Evolutionary conservation across 2,888 invertebrate species (phyloP), one percentile per base, ranked within the genome.

Genomic region (Lithophane ornitopus): DNA sequence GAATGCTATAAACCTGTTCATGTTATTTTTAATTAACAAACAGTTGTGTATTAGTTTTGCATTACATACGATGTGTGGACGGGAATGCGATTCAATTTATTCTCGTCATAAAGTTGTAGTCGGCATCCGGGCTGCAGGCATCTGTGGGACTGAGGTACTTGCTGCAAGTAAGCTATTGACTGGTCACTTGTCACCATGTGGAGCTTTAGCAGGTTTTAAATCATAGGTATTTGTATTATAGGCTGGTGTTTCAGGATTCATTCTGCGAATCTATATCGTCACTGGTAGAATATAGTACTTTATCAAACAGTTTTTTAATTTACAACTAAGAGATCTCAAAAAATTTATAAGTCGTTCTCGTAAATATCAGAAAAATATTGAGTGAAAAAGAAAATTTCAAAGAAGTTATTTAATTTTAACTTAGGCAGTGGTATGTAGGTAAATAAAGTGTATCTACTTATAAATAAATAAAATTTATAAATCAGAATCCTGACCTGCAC

Each of bases 41-140:
- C 26, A 69, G 41, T 52, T 14, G 28, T 69, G 63, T 65, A 65
- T 61, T 71, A 41, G 44, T 59, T 71, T 65, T 68, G 63, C 61
- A 41, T 49, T 26, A 63, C 44, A 61, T 54, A 22, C 66, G 49
- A 69, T 46, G 63, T 63, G 28, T 76, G 61, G 34, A 49, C 39
- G 41, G 66, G 76, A 71, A 71, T 71, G 80, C 58, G 52, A 62
- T 66, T 59, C 81, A 76, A 84, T 84, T 82, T 80, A 82, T 84
- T 75, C 46, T 58, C 56, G 54, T 49, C 84, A 39, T 84, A 76
- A 71, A 76, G 58, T 59, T 69, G 70, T 68, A n/a, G 2, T 11
- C 14, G 1, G 44, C 61, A 58, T 79, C 80, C 84, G 61, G 82
- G 58, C 65, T 69, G 52, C 52, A 41, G 62, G 46, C 70, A 41